These are phyloP conservation scores for Paedocypris sp. DNA, from an alignment of 2,113 vertebrate genomes.

Conservation along the genomic window DNA sequence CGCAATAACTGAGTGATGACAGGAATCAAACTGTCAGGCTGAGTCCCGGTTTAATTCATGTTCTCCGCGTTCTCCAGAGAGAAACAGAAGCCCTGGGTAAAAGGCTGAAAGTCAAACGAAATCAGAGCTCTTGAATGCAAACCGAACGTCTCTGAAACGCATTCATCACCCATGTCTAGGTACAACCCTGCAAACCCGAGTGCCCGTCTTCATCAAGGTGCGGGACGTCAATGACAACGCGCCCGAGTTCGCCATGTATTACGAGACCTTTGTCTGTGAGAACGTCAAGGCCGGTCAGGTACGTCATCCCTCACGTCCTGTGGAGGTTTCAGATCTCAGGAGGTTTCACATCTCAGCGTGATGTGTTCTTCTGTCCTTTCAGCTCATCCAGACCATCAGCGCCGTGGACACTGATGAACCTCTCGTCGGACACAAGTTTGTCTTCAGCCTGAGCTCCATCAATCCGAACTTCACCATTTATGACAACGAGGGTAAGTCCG, in stretches of 20 bases:
- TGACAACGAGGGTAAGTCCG: conserved; percentile 85
- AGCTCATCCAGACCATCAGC: conserved; percentile 97
- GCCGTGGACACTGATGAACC: conserved; percentile 95
- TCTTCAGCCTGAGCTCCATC: conserved; percentile 83
- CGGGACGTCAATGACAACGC: conserved; percentile 92
- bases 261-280: conserved; percentile 94
- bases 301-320: no score
- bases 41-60: background rate
- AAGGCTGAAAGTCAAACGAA: background rate
- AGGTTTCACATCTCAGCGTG: background rate
- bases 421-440: conserved; percentile 91
- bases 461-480: conserved; percentile 96
- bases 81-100: background rate
- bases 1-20: conserved; percentile 4
- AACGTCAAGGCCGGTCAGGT: conserved; percentile 93
- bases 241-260: conserved; percentile 89
- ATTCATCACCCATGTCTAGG: conserved; percentile 10
- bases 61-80: conserved; percentile 1
- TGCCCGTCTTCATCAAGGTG: conserved; percentile 86
- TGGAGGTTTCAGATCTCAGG: no score
- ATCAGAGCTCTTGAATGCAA: conserved; percentile 17
- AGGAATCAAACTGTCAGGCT: conserved; percentile 10
- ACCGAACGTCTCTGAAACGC: conserved; percentile 15
- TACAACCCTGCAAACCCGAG: conserved; percentile 56
- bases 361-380: conserved; percentile 42